Conservation (phyloP, 1,140 invertebrate genomes). For the Hydropsyche tenuis region DNA sequence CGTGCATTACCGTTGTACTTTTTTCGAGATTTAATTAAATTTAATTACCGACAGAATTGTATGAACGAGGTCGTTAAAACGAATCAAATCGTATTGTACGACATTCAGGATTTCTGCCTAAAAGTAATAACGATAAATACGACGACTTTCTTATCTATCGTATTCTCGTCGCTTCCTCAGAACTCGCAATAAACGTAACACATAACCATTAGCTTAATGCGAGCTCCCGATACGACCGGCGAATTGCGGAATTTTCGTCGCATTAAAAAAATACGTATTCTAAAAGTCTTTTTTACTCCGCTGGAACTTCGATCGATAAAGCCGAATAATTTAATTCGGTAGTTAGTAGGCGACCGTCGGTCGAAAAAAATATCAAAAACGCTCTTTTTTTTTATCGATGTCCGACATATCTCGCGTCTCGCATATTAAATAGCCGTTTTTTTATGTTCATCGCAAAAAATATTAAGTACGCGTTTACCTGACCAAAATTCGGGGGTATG, state of each 20-base stretch:
- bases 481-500: neutral
- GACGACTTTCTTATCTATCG: constrained; percentile 1
- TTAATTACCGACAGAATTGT: no score
- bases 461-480: neutral
- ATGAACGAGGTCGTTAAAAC: no score
- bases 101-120: neutral
- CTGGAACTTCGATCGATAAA: neutral
- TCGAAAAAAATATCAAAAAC: constrained; percentile 5
- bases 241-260: constrained; percentile 16
- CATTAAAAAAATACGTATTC: neutral
- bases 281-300: neutral
- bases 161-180: neutral
- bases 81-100: neutral
- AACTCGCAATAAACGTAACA: constrained; percentile 15
- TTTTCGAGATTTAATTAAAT: neutral
- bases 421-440: constrained; percentile 8
- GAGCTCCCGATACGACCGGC: constrained; percentile 11
- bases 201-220: constrained; percentile 20
- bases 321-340: constrained; percentile 13
- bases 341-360: constrained; percentile 1
- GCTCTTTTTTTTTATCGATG: constrained; percentile 1
- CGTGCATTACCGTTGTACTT: neutral
- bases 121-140: neutral
- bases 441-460: neutral
- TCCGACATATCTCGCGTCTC: neutral